Conservation (phyloP, 1,140 invertebrate genomes). For the Rhagoletis zephyria region DNA sequence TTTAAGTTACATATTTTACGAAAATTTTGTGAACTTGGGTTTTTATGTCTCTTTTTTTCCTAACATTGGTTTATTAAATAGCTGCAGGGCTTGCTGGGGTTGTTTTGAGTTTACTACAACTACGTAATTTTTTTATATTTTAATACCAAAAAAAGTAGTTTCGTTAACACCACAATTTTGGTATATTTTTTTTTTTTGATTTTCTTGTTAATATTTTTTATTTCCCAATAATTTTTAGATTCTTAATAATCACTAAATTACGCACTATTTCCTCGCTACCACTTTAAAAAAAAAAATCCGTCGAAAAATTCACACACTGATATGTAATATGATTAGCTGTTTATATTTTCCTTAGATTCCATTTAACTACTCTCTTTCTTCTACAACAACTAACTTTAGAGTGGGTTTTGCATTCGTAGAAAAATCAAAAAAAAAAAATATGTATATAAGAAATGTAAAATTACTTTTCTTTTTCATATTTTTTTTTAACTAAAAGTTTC, state of each 20-base stretch:
- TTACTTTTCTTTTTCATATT: neutral
- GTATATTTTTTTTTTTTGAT: neutral
- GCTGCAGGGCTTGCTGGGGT: slow-evolving; percentile 57
- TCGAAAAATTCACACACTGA: neutral
- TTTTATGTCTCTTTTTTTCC: neutral
- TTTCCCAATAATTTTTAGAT: neutral
- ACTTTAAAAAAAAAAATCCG: too few species aligned
- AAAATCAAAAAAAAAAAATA: neutral
- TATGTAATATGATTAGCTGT: neutral
- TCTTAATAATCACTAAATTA: too few species aligned
- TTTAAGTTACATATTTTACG: neutral
- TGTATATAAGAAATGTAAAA: neutral
- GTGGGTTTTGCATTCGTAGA: neutral
- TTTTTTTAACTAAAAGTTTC: neutral
- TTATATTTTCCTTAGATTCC: too few species aligned
- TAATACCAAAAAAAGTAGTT: slow-evolving; percentile 25
- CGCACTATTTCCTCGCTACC: too few species aligned
- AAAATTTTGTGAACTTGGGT: neutral
- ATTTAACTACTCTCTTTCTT: too few species aligned
- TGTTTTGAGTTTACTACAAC: slow-evolving; percentile 56
- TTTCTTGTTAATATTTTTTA: neutral
- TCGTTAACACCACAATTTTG: neutral
- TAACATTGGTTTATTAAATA: slow-evolving; percentile 40
- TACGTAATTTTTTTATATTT: slow-evolving; percentile 56
- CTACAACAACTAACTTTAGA: neutral